A percentile compares a stretch with the other conserved stretches of the same genome.
Evolutionary conservation across 1,140 invertebrate genomes (phyloP).

Genomic region (Drosophila grimshawi): DNA sequence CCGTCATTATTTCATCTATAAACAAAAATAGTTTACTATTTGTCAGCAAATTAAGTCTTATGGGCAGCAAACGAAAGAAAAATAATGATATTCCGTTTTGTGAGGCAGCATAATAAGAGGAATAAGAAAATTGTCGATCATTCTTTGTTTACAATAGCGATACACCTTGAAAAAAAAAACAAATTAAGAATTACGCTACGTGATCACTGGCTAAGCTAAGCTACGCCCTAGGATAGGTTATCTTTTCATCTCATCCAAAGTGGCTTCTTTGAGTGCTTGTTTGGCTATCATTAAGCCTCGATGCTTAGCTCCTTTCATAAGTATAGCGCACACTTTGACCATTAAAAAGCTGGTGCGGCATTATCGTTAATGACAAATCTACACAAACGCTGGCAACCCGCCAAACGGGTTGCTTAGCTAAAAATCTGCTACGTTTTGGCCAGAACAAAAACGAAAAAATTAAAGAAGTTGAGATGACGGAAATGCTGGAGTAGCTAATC

Average conservation of each 20-base stretch:
- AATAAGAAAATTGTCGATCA: conserved; percentile 4
- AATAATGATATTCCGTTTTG: conserved; percentile 43
- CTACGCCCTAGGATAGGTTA: conserved; percentile 1
- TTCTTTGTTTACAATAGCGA: conserved; percentile 7
- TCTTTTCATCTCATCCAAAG: conserved; percentile 20
- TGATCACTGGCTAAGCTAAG: conserved; percentile 8
- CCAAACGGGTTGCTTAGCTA: conserved; percentile 56
- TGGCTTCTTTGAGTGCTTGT: conserved; percentile 5
- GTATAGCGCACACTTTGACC: conserved; percentile 57
- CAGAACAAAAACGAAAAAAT: conserved; percentile 14
- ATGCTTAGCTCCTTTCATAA: conserved; percentile 55
- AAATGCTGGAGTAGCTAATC: conserved; percentile 62
- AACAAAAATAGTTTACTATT: conserved; percentile 44
- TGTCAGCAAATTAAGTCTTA: conserved; percentile 18
- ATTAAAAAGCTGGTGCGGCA: conserved; percentile 53
- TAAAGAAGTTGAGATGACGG: conserved; percentile 55
- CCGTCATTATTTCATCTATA: conserved; percentile 23
- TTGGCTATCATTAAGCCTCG: conserved; percentile 16
- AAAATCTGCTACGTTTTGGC: conserved; percentile 32
- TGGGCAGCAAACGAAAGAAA: conserved; percentile 15
- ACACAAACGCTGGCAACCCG: conserved; percentile 50
- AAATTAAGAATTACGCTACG: conserved; percentile 5
- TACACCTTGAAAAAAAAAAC: conserved; percentile 3
- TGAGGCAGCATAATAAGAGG: background rate
- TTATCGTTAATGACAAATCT: conserved; percentile 73